Evolutionary conservation across 92 coral and sea anemone genomes (phyloP), one percentile per base, ranked within the genome.

Genomic region (Porites evermanni): DNA sequence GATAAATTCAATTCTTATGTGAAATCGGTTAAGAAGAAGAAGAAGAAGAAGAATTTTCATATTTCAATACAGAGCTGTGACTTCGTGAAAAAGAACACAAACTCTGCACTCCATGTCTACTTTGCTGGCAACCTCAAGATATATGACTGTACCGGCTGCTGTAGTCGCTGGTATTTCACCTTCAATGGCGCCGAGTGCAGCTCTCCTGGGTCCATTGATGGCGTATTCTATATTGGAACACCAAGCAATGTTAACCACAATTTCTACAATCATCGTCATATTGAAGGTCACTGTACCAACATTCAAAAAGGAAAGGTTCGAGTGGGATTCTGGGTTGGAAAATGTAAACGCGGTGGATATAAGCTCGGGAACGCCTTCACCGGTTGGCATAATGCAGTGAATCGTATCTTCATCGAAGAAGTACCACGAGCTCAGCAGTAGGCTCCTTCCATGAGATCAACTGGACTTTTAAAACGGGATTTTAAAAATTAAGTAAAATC

Each of bases 281-380:
- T 89, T 58, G 89, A 85, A 76, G 93, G 93, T n/a, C 87, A 79
- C 75, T 89, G 92, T 47, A 53, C 50, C 3, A 71, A 71, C 44
- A 78, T 84, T 53, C 86, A 72, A 0, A 56, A 67, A 53, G 92
- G 92, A 7, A 51, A 51, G 58, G 71, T 67, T 19, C 81, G 63
- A 19, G 92, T 88, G 75, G 93, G 67, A 77, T 64, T 89, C 76
- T 84, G 89, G 89, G 89, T 89, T 17, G 83, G 89, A 6, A 63
- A 17, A 12, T 74, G 79, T 24, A 74, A 26, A 26, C 29, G 12
- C 44, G 2, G 7, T 2, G 79, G 79, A 44, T n/a, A 74, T n/a
- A 74, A 53, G 65, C 24, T 4, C 56, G 20, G 47, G 21, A 65
- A 74, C 52, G 65, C 79, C 8, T 2, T 53, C 8, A 54, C 79